Conservation (phyloP, 2,888 invertebrate species). For the Drosophila buzzatii region DNA sequence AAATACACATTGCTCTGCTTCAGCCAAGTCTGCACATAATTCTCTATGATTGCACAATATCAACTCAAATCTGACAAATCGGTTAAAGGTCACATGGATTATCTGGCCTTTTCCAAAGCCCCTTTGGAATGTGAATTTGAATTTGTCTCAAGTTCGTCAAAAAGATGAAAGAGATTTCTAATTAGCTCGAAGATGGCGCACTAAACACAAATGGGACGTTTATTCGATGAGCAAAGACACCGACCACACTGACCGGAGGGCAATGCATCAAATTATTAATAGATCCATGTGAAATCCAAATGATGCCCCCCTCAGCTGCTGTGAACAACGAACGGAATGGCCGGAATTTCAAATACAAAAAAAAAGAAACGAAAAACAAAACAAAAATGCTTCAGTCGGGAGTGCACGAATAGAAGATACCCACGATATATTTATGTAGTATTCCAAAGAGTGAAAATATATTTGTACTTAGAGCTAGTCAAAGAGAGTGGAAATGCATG, state of each 20-base stretch:
- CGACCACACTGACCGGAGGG: conserved; percentile 36
- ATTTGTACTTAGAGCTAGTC: no score
- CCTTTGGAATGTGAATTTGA: neutral
- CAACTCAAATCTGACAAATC: neutral
- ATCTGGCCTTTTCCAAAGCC: neutral
- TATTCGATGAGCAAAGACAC: conserved; percentile 19
- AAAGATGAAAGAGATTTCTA: conserved; percentile 43
- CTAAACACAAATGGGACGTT: conserved; percentile 6
- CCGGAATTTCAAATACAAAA: conserved; percentile 47
- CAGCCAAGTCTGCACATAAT: neutral
- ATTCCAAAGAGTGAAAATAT: neutral
- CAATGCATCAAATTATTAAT: conserved; percentile 72
- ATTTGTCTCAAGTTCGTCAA: conserved; percentile 15
- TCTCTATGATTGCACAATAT: neutral
- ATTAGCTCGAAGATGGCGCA: conserved; percentile 22
- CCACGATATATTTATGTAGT: neutral
- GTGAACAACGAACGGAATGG: conserved; percentile 42
- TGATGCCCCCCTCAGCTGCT: conserved; percentile 22
- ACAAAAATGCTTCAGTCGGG: neutral
- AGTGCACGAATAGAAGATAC: neutral
- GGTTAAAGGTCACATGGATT: neutral
- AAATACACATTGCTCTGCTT: neutral
- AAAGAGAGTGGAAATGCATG: neutral
- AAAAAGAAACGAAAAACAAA: conserved; percentile 9
- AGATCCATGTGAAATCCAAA: conserved; percentile 43